Percentiles rank a stretch among this genome's conserved stretches.
phyloP scores from a whole-genome alignment of 2,797 vertebrate species.

The Menidia menidia region DNA sequence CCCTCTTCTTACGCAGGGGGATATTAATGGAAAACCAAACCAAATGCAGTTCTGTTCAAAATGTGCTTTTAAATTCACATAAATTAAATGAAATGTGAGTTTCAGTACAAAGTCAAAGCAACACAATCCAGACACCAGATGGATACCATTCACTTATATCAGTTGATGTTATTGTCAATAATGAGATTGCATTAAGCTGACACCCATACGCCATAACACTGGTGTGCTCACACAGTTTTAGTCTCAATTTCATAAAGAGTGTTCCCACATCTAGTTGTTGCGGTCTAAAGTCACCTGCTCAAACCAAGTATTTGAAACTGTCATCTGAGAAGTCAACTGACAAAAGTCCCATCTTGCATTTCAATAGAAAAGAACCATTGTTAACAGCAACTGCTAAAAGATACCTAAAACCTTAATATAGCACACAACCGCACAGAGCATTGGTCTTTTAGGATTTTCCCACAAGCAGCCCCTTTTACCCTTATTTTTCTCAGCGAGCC shows the following conservation, averaged over 20 bases:
- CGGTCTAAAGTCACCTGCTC: not conserved
- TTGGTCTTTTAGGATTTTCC: not conserved
- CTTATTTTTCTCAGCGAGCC: conserved; percentile 10
- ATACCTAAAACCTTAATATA: conserved; percentile 1
- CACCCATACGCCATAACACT: no score
- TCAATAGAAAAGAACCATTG: conserved; percentile 20
- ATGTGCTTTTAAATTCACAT: no score
- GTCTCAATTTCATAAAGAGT: not conserved
- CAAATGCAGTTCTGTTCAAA: no score
- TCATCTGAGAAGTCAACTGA: conserved; percentile 4
- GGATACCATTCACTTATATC: no score
- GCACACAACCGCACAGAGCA: conserved; percentile 1
- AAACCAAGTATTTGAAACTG: not conserved
- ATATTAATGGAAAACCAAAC: no score
- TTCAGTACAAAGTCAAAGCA: no score
- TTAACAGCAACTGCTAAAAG: not conserved
- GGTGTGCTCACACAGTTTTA: not conserved
- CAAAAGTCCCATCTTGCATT: conserved; percentile 3
- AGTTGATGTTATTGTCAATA: no score
- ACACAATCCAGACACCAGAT: no score
- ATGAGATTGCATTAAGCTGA: no score
- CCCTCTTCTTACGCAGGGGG: no score
- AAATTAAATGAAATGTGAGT: no score
- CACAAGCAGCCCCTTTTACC: conserved; percentile 15
- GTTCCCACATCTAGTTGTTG: not conserved